Percentiles rank a stretch among this genome's conserved stretches.
These are phyloP conservation scores for Nasonia oneida DNA, from an alignment of 2,888 invertebrate genomes.

Conservation along the genomic window DNA sequence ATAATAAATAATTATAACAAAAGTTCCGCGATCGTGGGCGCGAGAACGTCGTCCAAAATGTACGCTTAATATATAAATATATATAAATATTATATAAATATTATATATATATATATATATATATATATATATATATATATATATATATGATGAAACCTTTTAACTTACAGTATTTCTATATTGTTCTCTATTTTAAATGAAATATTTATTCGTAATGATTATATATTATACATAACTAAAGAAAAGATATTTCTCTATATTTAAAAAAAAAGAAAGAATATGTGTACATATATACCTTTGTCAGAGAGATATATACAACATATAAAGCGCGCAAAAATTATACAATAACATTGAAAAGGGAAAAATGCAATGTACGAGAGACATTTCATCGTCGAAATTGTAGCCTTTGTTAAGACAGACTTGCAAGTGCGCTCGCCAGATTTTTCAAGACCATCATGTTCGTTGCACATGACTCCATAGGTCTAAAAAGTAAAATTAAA, in stretches of 20 bases:
- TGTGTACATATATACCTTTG: conserved; percentile 60
- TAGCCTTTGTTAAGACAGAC: not conserved
- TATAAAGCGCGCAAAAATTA: conserved; percentile 39
- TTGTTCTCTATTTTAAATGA: conserved; percentile 62
- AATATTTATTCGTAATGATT: conserved; percentile 48
- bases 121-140: conserved; percentile 52
- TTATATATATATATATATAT: conserved; percentile 41
- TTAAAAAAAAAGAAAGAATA: conserved; percentile 50
- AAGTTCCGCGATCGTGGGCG: conserved; percentile 59
- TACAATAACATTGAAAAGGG: conserved; percentile 32
- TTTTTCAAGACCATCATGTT: not conserved
- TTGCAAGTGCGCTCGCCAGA: not conserved
- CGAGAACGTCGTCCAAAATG: conserved; percentile 60
- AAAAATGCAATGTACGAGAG: conserved; percentile 25
- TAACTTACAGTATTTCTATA: conserved; percentile 62
- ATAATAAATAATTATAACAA: conserved; percentile 48
- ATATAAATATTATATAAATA: conserved; percentile 45
- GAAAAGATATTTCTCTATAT: conserved; percentile 59
- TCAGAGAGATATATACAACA: conserved; percentile 42
- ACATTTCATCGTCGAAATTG: conserved; percentile 49
- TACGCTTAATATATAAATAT: conserved; percentile 60
- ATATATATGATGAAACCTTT: conserved; percentile 43
- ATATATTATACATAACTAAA: conserved; percentile 46
- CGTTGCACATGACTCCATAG: not conserved
- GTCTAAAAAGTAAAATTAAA: not conserved